Percentiles rank a stretch among this genome's conserved stretches.
Evolutionary conservation across 2,113 vertebrate species (phyloP).

Genomic region (Bujurquina vittata): DNA sequence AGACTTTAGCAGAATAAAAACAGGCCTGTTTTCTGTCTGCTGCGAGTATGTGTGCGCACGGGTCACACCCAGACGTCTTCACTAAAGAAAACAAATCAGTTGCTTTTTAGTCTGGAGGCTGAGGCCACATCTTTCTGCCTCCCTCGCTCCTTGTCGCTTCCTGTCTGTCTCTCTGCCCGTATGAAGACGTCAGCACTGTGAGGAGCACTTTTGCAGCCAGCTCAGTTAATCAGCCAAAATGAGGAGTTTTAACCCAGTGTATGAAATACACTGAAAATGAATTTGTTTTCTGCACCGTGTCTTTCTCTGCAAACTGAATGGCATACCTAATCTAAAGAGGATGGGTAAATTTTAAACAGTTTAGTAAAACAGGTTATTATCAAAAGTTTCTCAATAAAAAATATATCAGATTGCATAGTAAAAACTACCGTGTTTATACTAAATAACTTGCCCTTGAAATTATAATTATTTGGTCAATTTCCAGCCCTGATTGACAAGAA

Average conservation of each 20-base stretch:
- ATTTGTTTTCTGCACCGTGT: background rate
- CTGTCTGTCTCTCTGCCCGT: slow-evolving; percentile 31
- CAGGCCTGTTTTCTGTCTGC: slow-evolving; percentile 58
- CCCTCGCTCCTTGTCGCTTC: slow-evolving; percentile 36
- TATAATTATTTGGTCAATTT: background rate
- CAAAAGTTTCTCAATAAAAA: background rate
- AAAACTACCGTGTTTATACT: background rate
- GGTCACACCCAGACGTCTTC: slow-evolving; percentile 69
- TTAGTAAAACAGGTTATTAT: background rate
- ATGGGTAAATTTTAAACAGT: background rate
- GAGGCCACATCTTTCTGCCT: slow-evolving; percentile 54
- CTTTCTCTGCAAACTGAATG: background rate
- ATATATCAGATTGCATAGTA: background rate
- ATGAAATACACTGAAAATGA: slow-evolving; percentile 9
- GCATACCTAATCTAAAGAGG: background rate
- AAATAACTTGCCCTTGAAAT: background rate
- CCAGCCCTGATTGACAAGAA: background rate
- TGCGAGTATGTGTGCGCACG: slow-evolving; percentile 27
- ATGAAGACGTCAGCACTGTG: slow-evolving; percentile 45
- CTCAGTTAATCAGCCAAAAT: slow-evolving; percentile 24
- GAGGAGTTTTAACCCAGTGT: slow-evolving; percentile 18
- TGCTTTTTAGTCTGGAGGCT: slow-evolving; percentile 60
- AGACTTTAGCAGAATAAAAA: slow-evolving; percentile 48
- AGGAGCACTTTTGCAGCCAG: slow-evolving; percentile 20
- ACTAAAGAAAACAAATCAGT: slow-evolving; percentile 71